Conservation (phyloP, 2,113 vertebrate genomes). For the Coturnix japonica region DNA sequence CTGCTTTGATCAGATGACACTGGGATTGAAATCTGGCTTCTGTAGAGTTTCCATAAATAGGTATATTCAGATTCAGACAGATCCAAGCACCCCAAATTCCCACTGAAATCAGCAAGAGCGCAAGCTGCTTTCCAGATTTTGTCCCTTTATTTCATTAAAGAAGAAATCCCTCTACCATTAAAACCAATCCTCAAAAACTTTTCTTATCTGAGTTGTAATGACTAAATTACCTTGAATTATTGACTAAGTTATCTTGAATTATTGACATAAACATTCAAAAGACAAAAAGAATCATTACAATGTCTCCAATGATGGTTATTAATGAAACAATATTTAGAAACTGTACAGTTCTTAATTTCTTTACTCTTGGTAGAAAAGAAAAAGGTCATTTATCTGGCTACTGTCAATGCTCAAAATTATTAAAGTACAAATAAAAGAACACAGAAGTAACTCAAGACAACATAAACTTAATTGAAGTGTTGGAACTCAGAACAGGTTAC, state of each 20-base stretch:
- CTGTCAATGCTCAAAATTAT: slow-evolving; percentile 59
- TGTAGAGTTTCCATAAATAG: neutral
- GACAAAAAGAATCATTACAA: slow-evolving; percentile 35
- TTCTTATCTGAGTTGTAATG: neutral
- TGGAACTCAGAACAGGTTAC: slow-evolving; percentile 19
- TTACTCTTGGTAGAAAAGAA: slow-evolving; percentile 59
- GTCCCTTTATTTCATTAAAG: neutral
- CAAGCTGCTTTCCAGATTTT: neutral
- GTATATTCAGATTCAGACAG: neutral
- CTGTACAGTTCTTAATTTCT: slow-evolving; percentile 39
- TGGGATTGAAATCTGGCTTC: neutral
- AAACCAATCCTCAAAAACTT: slow-evolving; percentile 1
- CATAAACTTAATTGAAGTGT: neutral
- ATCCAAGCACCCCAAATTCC: neutral
- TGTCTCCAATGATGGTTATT: slow-evolving; percentile 35
- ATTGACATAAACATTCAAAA: slow-evolving; percentile 51
- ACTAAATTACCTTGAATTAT: slow-evolving; percentile 29
- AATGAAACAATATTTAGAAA: slow-evolving; percentile 58
- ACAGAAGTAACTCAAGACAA: slow-evolving; percentile 19
- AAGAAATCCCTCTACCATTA: neutral
- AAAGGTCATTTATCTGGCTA: slow-evolving; percentile 51
- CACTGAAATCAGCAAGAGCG: neutral
- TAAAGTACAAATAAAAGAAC: neutral
- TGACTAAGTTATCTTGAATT: slow-evolving; percentile 47
- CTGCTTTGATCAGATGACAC: neutral